phyloP scores from a whole-genome alignment of 2,888 invertebrate species.

The Elegia similella region DNA sequence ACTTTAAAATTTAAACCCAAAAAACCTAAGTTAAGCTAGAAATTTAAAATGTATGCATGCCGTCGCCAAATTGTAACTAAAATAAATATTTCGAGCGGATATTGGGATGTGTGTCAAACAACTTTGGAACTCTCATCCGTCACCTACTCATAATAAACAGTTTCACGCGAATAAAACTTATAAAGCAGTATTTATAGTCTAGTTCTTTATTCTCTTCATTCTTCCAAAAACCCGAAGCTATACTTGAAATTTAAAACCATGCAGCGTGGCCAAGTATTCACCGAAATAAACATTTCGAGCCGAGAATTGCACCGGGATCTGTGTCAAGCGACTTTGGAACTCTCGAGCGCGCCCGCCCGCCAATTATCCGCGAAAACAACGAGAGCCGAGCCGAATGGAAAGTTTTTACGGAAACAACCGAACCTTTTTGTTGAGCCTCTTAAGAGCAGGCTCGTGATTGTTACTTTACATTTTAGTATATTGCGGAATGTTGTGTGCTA shows the following conservation, averaged over 20 bases:
- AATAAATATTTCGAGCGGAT: too few relatives aligned
- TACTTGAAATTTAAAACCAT: not conserved
- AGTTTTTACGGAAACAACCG: constrained; percentile 21
- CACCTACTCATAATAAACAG: too few relatives aligned
- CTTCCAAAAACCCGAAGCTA: not conserved
- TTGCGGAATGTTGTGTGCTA: not conserved
- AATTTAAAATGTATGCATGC: too few relatives aligned
- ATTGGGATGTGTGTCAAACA: too few relatives aligned
- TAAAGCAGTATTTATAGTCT: too few relatives aligned
- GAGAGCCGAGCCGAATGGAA: constrained; percentile 24
- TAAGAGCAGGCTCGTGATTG: constrained; percentile 12
- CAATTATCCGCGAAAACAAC: constrained; percentile 49
- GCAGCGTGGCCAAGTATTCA: constrained; percentile 13
- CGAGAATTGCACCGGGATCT: constrained; percentile 38
- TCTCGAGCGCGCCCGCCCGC: constrained; percentile 36
- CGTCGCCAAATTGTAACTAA: too few relatives aligned
- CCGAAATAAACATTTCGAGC: constrained; percentile 29
- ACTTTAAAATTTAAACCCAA: too few relatives aligned
- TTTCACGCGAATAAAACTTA: too few relatives aligned
- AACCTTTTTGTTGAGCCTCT: constrained; percentile 16
- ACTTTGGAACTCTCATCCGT: too few relatives aligned
- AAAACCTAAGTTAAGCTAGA: too few relatives aligned
- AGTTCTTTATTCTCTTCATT: too few relatives aligned
- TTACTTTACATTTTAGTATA: not conserved
- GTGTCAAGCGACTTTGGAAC: constrained; percentile 51